These are phyloP conservation scores for Heptranchias perlo DNA, from an alignment of 2,113 vertebrate species.

Conservation along the genomic window DNA sequence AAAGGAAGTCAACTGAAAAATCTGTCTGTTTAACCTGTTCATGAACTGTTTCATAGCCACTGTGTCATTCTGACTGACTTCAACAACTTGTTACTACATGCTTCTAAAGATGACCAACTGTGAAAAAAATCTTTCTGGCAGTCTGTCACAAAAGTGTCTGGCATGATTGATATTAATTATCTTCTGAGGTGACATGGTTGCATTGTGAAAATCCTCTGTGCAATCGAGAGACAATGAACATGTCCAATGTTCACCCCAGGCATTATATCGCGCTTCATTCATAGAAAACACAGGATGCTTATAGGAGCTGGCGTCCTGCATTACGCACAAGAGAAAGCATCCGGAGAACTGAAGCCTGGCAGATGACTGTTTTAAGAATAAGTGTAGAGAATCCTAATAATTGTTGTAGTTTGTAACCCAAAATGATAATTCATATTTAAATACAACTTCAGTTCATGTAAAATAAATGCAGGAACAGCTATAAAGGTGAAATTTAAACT, in stretches of 20 bases:
- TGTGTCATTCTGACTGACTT: neutral
- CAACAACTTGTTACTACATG: no score
- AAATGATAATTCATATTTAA: neutral
- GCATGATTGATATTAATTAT: neutral
- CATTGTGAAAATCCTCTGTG: neutral
- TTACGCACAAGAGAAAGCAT: neutral
- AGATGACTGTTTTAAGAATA: neutral
- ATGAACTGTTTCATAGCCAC: neutral
- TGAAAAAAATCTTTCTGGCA: neutral
- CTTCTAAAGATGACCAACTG: no score
- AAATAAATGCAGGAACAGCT: neutral
- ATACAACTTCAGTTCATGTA: neutral
- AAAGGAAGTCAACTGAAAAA: neutral
- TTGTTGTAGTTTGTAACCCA: neutral
- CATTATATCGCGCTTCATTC: no score
- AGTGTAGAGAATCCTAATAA: no score
- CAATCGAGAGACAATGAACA: neutral
- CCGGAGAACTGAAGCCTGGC: neutral
- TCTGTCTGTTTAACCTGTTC: neutral
- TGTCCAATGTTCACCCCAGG: neutral
- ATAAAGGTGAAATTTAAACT: slow-evolving; percentile 37
- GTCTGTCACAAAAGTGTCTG: neutral
- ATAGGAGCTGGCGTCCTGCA: neutral
- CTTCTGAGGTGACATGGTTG: neutral
- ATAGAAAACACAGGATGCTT: neutral